Percentiles rank a stretch among this genome's conserved stretches.
These are phyloP conservation scores for Coryphaenoides rupestris DNA, from an alignment of 2,113 vertebrate genomes.

Conservation along the genomic window DNA sequence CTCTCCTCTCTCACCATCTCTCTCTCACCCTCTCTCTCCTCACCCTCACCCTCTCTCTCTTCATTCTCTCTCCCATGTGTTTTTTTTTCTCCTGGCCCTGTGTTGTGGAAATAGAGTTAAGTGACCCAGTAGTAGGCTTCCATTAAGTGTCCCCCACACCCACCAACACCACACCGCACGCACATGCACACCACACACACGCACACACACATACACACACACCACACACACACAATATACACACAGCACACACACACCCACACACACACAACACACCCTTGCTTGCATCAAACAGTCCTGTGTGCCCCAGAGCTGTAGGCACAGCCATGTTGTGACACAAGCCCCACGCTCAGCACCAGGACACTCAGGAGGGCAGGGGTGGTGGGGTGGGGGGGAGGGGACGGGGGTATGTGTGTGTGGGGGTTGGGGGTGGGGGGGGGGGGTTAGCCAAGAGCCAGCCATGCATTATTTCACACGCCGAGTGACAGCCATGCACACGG, in stretches of 20 bases:
- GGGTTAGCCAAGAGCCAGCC: background rate
- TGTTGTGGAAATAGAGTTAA: conserved; percentile 25
- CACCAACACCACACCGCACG: no score
- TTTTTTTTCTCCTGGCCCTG: background rate
- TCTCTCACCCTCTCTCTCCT: conserved; percentile 6
- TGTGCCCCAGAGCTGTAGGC: conserved; percentile 4
- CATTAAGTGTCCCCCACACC: conserved; percentile 51
- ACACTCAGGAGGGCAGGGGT: conserved; percentile 38
- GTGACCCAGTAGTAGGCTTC: conserved; percentile 25
- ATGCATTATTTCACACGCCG: conserved; percentile 72
- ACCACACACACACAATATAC: no score
- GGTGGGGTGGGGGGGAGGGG: conserved; percentile 31
- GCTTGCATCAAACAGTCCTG: conserved; percentile 28
- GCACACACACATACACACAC: no score
- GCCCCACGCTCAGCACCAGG: conserved; percentile 29
- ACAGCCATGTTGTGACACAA: conserved; percentile 37
- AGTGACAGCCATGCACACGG: conserved; percentile 57
- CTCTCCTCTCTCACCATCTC: conserved; percentile 3
- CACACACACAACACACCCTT: no score
- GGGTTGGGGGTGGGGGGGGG: conserved; percentile 26
- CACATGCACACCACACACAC: no score
- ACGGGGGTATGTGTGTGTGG: no score
- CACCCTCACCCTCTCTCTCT: background rate
- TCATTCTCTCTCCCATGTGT: background rate
- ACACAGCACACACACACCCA: no score